phyloP scores from a whole-genome alignment of 2,888 invertebrate genomes.

The Lasioglossum zephyrum region DNA sequence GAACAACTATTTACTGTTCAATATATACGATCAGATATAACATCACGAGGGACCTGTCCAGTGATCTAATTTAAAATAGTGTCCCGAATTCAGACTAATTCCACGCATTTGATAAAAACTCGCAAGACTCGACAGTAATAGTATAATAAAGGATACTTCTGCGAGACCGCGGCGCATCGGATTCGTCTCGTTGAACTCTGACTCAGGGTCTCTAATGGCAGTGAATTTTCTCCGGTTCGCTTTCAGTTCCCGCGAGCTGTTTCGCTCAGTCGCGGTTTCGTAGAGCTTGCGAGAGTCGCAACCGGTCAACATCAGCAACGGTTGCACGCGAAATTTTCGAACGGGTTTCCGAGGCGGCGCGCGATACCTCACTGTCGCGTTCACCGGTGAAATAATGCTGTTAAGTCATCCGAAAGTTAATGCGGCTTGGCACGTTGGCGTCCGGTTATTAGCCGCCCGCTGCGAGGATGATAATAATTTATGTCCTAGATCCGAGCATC shows the following conservation, averaged over 20 bases:
- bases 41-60: too few species aligned
- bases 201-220: not conserved
- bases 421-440: constrained; percentile 53
- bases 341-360: constrained; percentile 4
- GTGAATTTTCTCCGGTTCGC: not conserved
- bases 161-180: not conserved
- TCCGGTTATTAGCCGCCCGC: constrained; percentile 58
- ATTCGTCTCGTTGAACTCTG: constrained; percentile 13
- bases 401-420: constrained; percentile 62
- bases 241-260: not conserved
- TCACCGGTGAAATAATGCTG: constrained; percentile 55
- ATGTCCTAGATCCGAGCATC: constrained; percentile 55
- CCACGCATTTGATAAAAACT: not conserved
- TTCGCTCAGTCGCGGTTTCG: not conserved
- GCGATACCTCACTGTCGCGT: constrained; percentile 7
- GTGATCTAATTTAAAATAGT: not conserved
- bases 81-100: not conserved
- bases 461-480: constrained; percentile 60
- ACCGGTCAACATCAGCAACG: not conserved
- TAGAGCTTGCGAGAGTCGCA: not conserved
- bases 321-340: constrained; percentile 6
- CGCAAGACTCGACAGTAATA: too few species aligned
- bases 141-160: not conserved
- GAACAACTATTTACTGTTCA: too few species aligned
- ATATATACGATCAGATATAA: too few species aligned